A percentile compares a stretch with the other conserved stretches of the same genome.
These are phyloP conservation scores for Flabesymbios commensalis DNA, from an alignment of 2,888 invertebrate species.

Conservation along the genomic window DNA sequence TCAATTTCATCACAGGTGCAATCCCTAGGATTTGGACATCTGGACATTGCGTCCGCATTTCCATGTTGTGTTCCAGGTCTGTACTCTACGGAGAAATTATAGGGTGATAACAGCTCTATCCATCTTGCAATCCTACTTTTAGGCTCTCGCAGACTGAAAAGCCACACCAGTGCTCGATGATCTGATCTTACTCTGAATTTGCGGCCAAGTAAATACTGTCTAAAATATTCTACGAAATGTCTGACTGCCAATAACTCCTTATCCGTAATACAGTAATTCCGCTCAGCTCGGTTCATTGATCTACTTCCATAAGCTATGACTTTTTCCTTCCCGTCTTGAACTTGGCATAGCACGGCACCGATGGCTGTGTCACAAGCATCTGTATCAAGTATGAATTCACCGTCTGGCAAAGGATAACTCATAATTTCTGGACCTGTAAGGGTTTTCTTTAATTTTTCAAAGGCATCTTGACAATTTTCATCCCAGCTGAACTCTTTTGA, in stretches of 20 bases:
- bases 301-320: slow-evolving; percentile 28
- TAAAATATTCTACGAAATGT: slow-evolving; percentile 17
- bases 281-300: slow-evolving; percentile 12
- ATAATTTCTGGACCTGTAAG: neutral
- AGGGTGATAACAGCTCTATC: slow-evolving; percentile 22
- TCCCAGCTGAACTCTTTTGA: neutral
- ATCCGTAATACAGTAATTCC: slow-evolving; percentile 26
- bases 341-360: slow-evolving; percentile 24
- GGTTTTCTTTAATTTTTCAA: neutral
- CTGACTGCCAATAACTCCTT: slow-evolving; percentile 23
- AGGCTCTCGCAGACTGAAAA: slow-evolving; percentile 17
- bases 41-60: slow-evolving; percentile 30
- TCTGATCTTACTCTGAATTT: slow-evolving; percentile 20
- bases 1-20: neutral
- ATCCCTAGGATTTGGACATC: slow-evolving; percentile 11
- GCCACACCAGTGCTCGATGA: slow-evolving; percentile 24
- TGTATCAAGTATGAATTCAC: neutral
- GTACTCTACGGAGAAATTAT: slow-evolving; percentile 27
- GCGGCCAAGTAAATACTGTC: slow-evolving; percentile 22
- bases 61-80: slow-evolving; percentile 26
- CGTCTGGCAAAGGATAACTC: neutral
- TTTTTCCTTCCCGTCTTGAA: slow-evolving; percentile 18
- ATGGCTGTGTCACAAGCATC: neutral
- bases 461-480: neutral
- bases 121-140: slow-evolving; percentile 20